Conservation (phyloP, 2,797 vertebrate species). For the Podargus strigoides region DNA sequence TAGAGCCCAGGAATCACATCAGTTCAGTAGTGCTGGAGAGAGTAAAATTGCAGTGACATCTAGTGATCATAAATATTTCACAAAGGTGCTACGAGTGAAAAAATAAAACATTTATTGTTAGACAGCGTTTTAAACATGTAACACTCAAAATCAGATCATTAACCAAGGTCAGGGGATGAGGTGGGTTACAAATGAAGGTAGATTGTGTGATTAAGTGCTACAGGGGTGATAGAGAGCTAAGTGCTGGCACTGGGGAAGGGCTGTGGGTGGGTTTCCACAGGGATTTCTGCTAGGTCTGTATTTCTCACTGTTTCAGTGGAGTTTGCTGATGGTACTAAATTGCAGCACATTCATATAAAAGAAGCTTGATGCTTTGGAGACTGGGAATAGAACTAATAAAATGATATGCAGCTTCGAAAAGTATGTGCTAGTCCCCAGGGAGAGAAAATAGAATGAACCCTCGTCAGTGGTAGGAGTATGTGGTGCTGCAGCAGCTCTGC, state of each 20-base stretch:
- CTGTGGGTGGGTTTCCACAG: not conserved
- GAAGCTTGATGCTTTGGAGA: not conserved
- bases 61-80: slow-evolving; percentile 11
- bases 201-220: not conserved
- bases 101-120: not conserved
- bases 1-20: not conserved
- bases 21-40: not conserved
- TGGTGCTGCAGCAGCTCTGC: not conserved
- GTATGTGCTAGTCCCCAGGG: not conserved
- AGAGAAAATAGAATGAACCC: not conserved
- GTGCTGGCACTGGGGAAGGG: not conserved
- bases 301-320: not conserved
- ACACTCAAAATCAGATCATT: not conserved
- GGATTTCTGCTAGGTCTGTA: not conserved
- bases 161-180: not conserved
- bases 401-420: not conserved
- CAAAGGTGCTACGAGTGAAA: not conserved
- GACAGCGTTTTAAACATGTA: not conserved
- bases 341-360: not conserved
- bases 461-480: not conserved
- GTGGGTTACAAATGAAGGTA: not conserved
- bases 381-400: slow-evolving; percentile 53
- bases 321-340: slow-evolving; percentile 38
- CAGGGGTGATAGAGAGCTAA: not conserved
- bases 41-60: slow-evolving; percentile 51